Conservation (phyloP, 1,140 invertebrate genomes). For the Drosophila ogumai region DNA sequence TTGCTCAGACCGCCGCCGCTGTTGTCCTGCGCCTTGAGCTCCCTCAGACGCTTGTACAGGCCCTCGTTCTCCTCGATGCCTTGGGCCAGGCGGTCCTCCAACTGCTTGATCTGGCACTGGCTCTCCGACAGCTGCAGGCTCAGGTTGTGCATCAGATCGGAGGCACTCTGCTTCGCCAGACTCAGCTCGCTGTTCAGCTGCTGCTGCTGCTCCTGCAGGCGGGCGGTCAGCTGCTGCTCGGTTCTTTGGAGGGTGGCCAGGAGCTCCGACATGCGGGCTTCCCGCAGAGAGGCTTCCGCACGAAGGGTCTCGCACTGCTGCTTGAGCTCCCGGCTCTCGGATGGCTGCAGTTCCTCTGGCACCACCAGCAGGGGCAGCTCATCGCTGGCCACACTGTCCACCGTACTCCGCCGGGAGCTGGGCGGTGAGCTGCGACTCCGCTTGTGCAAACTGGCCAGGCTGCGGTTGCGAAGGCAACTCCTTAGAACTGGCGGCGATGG, state of each 20-base stretch:
- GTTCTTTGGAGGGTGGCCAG: constrained; percentile 89
- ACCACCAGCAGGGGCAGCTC: constrained; percentile 72
- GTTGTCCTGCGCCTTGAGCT: constrained; percentile 88
- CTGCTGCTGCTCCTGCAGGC: constrained; percentile 87
- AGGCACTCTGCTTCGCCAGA: constrained; percentile 85
- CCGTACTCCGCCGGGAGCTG: constrained; percentile 88
- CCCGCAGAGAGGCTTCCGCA: constrained; percentile 87
- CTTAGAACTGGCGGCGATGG: constrained; percentile 92
- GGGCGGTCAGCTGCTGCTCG: constrained; percentile 89
- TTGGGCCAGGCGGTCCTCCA: constrained; percentile 86
- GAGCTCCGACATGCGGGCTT: constrained; percentile 91
- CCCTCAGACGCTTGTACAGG: constrained; percentile 89
- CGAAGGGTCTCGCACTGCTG: constrained; percentile 90
- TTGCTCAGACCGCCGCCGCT: constrained; percentile 85
- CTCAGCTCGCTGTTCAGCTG: constrained; percentile 78
- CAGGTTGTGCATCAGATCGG: constrained; percentile 78
- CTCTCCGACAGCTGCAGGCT: constrained; percentile 74
- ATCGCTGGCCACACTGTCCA: constrained; percentile 87
- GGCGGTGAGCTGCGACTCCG: constrained; percentile 88
- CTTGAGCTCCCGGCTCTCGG: constrained; percentile 77
- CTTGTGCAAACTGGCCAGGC: constrained; percentile 85
- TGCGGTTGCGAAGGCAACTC: constrained; percentile 86
- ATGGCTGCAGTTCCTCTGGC: constrained; percentile 85
- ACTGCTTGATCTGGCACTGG: constrained; percentile 76
- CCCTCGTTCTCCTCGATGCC: constrained; percentile 92